phyloP scores from a whole-genome alignment of 2,797 vertebrate genomes.

The Diplodus sargus region DNA sequence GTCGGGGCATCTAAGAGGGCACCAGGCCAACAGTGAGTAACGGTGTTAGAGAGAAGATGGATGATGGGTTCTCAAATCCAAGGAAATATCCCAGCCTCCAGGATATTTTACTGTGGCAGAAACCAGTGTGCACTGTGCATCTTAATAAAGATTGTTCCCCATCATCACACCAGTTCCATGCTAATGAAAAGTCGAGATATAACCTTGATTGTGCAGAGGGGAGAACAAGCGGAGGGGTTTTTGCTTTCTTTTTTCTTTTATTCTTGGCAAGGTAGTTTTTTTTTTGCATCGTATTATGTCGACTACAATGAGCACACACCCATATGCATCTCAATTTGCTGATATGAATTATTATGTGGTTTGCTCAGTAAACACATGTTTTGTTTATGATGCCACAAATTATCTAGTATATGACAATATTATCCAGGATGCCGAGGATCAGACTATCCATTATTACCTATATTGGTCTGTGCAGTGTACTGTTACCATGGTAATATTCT shows the following conservation, averaged over 20 bases:
- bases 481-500: conserved; percentile 69
- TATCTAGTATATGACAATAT: conserved; percentile 13
- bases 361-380: conserved; percentile 21
- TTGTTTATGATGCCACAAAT: conserved; percentile 19
- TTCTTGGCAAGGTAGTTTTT: conserved; percentile 6
- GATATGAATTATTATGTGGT: background rate
- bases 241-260: conserved; percentile 13
- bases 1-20: no score
- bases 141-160: conserved; percentile 14
- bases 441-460: conserved; percentile 30
- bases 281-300: background rate
- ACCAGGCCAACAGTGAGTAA: background rate
- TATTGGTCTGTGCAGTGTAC: conserved; percentile 14
- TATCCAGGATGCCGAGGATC: conserved; percentile 6
- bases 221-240: background rate
- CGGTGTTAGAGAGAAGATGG: background rate
- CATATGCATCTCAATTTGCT: background rate
- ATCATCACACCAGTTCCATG: conserved; percentile 14
- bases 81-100: background rate
- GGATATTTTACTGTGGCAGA: conserved; percentile 17
- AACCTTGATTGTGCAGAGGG: conserved; percentile 33
- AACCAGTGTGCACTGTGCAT: background rate
- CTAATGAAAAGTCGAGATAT: conserved; percentile 39
- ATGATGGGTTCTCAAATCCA: conserved; percentile 22
- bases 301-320: conserved; percentile 1